Percentiles rank a stretch among this genome's conserved stretches.
Conservation (phyloP, 2,888 invertebrate species). For the Tinea pellionella region DNA sequence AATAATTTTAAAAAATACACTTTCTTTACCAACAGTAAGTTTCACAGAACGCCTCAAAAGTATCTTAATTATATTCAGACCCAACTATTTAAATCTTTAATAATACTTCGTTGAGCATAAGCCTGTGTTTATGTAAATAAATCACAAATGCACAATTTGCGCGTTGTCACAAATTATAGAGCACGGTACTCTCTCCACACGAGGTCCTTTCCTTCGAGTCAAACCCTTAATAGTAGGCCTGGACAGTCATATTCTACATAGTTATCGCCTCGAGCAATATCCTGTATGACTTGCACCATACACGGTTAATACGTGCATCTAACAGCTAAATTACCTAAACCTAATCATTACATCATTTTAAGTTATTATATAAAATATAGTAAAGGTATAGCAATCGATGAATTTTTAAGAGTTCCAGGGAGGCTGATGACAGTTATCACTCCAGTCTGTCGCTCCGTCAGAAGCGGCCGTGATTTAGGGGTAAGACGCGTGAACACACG, state of each 20-base stretch:
- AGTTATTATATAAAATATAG: not conserved
- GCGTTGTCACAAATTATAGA: slow-evolving; percentile 53
- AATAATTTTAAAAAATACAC: no score
- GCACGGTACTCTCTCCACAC: slow-evolving; percentile 1
- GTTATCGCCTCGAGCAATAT: not conserved
- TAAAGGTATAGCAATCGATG: not conserved
- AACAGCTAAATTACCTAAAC: not conserved
- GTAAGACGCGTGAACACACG: no score
- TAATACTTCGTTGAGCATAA: not conserved
- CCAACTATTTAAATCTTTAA: not conserved
- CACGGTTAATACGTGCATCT: not conserved
- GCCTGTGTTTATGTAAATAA: slow-evolving; percentile 41
- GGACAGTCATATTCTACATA: not conserved
- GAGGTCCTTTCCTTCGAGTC: slow-evolving; percentile 27
- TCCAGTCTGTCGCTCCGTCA: no score
- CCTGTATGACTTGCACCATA: slow-evolving; percentile 3
- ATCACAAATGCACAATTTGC: slow-evolving; percentile 41
- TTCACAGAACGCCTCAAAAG: no score
- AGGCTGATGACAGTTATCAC: no score
- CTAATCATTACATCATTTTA: not conserved
- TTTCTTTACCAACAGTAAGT: no score
- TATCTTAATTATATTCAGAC: not conserved
- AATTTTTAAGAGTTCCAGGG: no score
- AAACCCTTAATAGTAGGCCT: slow-evolving; percentile 56
- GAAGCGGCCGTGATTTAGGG: no score